Conservation (phyloP, 1,140 invertebrate genomes). For the Leptopilina boulardi region DNA sequence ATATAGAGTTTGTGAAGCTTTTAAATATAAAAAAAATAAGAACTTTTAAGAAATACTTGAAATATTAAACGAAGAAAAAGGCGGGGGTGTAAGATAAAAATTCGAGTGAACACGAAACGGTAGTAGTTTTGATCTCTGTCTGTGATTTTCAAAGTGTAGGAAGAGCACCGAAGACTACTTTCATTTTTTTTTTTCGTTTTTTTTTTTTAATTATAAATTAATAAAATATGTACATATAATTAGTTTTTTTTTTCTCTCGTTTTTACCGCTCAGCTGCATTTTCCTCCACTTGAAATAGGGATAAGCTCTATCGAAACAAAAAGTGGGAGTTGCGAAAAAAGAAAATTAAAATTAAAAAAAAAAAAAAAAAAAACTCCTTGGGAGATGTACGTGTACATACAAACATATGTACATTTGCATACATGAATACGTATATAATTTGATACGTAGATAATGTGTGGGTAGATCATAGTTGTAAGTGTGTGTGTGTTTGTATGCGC, state of each 20-base stretch:
- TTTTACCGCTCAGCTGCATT: constrained; percentile 54
- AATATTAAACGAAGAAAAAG: neutral
- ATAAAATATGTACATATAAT: constrained; percentile 44
- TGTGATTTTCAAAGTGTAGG: constrained; percentile 14
- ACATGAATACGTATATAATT: constrained; percentile 46
- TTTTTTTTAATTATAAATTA: too few species aligned
- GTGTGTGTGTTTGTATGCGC: constrained; percentile 52
- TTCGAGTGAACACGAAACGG: constrained; percentile 28
- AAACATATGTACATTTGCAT: constrained; percentile 62
- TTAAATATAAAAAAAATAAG: neutral
- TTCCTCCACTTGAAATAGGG: constrained; percentile 58
- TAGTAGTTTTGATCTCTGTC: constrained; percentile 20
- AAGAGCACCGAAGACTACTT: constrained; percentile 15
- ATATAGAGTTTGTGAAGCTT: constrained; percentile 16
- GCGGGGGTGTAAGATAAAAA: neutral
- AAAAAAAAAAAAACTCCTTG: constrained; percentile 38
- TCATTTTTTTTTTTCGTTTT: constrained; percentile 14
- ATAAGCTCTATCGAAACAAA: constrained; percentile 36
- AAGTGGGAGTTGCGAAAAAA: constrained; percentile 29
- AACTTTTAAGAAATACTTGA: neutral
- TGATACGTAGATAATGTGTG: constrained; percentile 45
- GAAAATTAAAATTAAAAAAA: too few species aligned
- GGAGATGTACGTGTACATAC: constrained; percentile 64
- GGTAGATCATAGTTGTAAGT: constrained; percentile 41
- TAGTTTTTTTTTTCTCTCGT: constrained; percentile 10